These are phyloP conservation scores for Phenganax subtilis DNA, from an alignment of 92 coral and sea anemone genomes.

Conservation along the genomic window DNA sequence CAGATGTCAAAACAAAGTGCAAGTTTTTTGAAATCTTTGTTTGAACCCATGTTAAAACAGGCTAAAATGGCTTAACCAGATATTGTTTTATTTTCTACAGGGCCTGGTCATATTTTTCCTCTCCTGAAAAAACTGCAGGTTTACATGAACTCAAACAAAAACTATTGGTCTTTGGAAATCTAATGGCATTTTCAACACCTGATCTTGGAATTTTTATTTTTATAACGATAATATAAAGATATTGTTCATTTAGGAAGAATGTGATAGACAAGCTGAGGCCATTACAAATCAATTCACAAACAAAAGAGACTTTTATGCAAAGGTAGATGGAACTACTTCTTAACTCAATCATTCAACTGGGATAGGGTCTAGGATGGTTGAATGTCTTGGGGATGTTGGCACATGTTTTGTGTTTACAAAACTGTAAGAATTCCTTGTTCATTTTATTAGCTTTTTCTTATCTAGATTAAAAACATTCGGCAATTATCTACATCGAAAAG, in stretches of 20 bases:
- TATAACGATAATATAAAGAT: background rate
- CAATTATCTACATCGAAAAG: slow-evolving; percentile 60
- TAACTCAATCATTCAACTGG: too few relatives aligned
- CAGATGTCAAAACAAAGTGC: background rate
- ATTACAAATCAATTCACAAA: slow-evolving; percentile 78
- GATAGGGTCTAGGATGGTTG: too few relatives aligned
- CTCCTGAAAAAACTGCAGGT: slow-evolving; percentile 81
- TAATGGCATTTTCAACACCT: background rate
- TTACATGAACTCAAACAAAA: background rate
- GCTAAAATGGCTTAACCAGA: background rate
- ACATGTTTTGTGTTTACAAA: too few relatives aligned
- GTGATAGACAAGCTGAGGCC: slow-evolving; percentile 81
- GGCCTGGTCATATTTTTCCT: slow-evolving; percentile 79
- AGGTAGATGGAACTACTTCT: slow-evolving; percentile 47
- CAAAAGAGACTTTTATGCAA: slow-evolving; percentile 75
- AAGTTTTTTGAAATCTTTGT: background rate
- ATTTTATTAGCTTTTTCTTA: background rate
- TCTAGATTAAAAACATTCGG: slow-evolving; percentile 74
- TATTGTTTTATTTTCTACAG: slow-evolving; percentile 33
- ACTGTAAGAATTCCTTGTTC: too few relatives aligned
- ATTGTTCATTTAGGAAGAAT: slow-evolving; percentile 52
- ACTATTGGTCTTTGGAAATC: background rate
- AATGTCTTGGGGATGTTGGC: too few relatives aligned
- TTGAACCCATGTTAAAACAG: background rate
- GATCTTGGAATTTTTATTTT: background rate